phyloP scores from a whole-genome alignment of 2,888 invertebrate species.

The Lochmaea crataegi region DNA sequence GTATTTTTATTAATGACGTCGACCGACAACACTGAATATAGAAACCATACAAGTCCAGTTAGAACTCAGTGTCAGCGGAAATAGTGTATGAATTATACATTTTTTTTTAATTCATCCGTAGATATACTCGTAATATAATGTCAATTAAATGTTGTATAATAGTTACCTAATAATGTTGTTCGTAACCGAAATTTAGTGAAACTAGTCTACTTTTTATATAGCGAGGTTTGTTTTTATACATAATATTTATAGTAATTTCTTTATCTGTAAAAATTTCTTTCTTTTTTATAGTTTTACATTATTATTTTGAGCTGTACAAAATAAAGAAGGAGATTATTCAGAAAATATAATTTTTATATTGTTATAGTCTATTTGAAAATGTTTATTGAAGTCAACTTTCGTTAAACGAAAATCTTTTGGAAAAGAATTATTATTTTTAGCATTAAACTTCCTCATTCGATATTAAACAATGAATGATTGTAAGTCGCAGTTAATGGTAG shows the following conservation, averaged over 20 bases:
- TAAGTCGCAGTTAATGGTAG: too few species aligned
- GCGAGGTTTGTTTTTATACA: conserved; percentile 1
- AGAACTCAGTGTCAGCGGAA: conserved; percentile 14
- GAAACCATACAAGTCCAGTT: conserved; percentile 4
- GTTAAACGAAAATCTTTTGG: too few species aligned
- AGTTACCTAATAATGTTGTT: conserved; percentile 15
- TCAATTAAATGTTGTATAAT: conserved; percentile 12
- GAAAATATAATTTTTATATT: too few species aligned
- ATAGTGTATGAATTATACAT: conserved; percentile 3
- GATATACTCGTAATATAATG: not conserved
- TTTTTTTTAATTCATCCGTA: not conserved
- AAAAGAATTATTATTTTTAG: too few species aligned
- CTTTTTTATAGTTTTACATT: too few species aligned
- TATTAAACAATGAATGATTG: too few species aligned
- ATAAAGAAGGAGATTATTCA: too few species aligned
- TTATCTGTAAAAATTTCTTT: too few species aligned
- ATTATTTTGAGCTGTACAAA: too few species aligned
- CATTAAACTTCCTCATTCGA: too few species aligned
- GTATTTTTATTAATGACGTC: not conserved
- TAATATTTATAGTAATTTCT: not conserved
- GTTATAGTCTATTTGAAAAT: not conserved
- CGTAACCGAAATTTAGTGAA: conserved; percentile 13
- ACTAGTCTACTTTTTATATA: conserved; percentile 1
- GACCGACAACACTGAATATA: not conserved
- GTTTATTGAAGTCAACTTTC: too few species aligned